phyloP scores from a whole-genome alignment of 2,888 invertebrate genomes.

The Agonopterix arenella region DNA sequence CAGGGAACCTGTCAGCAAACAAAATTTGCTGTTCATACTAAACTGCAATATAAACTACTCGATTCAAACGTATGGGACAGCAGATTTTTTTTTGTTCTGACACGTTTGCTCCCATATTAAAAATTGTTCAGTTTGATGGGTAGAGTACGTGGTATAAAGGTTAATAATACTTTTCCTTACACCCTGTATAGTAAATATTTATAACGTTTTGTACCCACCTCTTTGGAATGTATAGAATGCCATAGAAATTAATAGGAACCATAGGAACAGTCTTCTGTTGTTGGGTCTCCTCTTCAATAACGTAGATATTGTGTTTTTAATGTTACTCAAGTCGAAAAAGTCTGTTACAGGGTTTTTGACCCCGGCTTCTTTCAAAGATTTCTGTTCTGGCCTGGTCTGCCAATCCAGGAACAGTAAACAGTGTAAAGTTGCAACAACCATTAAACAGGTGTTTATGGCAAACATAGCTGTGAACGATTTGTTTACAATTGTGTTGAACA shows the following conservation, averaged over 20 bases:
- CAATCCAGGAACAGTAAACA: conserved; percentile 80
- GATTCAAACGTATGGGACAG: too few species aligned
- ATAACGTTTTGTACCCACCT: conserved; percentile 41
- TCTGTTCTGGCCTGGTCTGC: conserved; percentile 82
- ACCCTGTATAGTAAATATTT: neutral
- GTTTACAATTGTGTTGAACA: conserved; percentile 79
- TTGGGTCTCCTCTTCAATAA: conserved; percentile 77
- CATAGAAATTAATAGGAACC: conserved; percentile 85
- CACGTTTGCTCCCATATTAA: too few species aligned
- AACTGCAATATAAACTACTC: too few species aligned
- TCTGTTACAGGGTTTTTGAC: conserved; percentile 79
- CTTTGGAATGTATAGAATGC: conserved; percentile 88
- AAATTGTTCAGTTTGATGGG: too few species aligned
- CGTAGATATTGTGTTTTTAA: conserved; percentile 78
- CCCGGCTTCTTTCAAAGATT: conserved; percentile 75
- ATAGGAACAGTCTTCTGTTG: conserved; percentile 78
- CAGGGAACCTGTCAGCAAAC: too few species aligned
- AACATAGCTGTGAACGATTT: conserved; percentile 86
- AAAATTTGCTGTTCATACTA: too few species aligned
- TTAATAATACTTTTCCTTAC: too few species aligned
- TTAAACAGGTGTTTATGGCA: conserved; percentile 79
- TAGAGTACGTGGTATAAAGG: too few species aligned
- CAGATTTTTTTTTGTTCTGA: too few species aligned
- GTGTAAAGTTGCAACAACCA: conserved; percentile 80
- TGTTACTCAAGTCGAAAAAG: conserved; percentile 84